phyloP scores from a whole-genome alignment of 2,797 vertebrate species.

The Acanthurus lineatus region DNA sequence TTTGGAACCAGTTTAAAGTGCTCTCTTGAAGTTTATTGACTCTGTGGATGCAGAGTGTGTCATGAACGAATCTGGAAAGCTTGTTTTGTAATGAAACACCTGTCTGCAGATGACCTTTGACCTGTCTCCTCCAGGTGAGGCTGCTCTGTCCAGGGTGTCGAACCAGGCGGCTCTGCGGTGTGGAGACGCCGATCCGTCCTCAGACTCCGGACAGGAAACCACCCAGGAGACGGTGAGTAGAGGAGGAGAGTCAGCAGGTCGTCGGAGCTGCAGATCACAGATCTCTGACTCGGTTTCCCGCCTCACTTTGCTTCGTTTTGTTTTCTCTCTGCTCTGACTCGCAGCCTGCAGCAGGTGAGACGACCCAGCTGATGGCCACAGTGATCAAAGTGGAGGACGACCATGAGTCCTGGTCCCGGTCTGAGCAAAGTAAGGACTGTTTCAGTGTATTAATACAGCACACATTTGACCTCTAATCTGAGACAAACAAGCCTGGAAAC shows the following conservation, averaged over 20 bases:
- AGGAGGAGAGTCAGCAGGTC: not conserved
- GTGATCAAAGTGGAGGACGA: slow-evolving; percentile 77
- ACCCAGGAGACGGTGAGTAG: slow-evolving; percentile 16
- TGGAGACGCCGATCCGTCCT: not conserved
- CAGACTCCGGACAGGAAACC: not conserved
- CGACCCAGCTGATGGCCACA: not conserved
- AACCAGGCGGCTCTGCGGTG: not conserved
- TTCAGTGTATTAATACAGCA: not conserved
- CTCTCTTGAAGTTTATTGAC: too few relatives aligned
- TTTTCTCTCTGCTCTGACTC: not conserved
- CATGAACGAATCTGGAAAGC: too few relatives aligned
- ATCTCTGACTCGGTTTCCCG: not conserved
- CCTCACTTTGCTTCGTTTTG: accelerated
- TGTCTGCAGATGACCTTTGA: too few relatives aligned
- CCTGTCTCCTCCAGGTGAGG: slow-evolving; percentile 25
- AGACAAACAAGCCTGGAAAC: too few relatives aligned
- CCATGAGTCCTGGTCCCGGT: slow-evolving; percentile 50
- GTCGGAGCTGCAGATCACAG: not conserved
- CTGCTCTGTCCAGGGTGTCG: not conserved
- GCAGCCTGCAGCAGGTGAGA: slow-evolving; percentile 32
- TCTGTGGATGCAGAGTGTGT: too few relatives aligned
- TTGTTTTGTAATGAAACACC: too few relatives aligned
- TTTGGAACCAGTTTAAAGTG: too few relatives aligned
- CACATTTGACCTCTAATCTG: not conserved
- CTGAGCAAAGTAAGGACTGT: slow-evolving; percentile 55